phyloP scores from a whole-genome alignment of 2,797 vertebrate species.

The Gymnothorax reevesii region DNA sequence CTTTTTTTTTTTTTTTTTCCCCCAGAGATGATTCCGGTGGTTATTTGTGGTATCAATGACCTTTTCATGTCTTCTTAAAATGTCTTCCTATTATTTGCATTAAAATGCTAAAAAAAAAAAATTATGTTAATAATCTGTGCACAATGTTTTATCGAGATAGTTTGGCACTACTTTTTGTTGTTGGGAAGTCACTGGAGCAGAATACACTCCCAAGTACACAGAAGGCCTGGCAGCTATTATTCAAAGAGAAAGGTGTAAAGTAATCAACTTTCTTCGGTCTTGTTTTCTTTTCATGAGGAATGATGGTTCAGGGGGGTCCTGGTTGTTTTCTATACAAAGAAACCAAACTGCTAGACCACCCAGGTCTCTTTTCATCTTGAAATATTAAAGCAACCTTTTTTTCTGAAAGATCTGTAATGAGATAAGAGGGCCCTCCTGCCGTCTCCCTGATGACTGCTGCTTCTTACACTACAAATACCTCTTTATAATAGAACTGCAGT shows the following conservation, averaged over 20 bases:
- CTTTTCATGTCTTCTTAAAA: slow-evolving; percentile 12
- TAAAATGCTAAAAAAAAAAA: slow-evolving; percentile 25
- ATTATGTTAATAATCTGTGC: slow-evolving; percentile 8
- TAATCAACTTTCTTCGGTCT: neutral
- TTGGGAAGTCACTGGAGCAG: neutral
- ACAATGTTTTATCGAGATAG: neutral
- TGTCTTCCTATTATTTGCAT: slow-evolving; percentile 32
- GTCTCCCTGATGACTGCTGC: neutral
- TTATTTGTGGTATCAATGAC: neutral
- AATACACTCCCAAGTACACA: neutral
- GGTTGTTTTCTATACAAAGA: neutral
- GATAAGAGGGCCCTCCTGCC: neutral
- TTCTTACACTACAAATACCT: neutral
- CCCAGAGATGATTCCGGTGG: neutral
- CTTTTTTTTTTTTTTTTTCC: neutral
- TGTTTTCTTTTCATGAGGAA: neutral
- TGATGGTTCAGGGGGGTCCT: neutral
- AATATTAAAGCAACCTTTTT: neutral
- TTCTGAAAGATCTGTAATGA: neutral
- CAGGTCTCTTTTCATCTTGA: neutral
- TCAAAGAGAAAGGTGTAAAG: slow-evolving; percentile 17
- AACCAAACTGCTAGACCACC: neutral
- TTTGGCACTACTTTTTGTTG: neutral
- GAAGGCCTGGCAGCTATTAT: neutral
- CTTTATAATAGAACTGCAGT: neutral